phyloP scores from a whole-genome alignment of 2,113 vertebrate species.

The Egretta garzetta region DNA sequence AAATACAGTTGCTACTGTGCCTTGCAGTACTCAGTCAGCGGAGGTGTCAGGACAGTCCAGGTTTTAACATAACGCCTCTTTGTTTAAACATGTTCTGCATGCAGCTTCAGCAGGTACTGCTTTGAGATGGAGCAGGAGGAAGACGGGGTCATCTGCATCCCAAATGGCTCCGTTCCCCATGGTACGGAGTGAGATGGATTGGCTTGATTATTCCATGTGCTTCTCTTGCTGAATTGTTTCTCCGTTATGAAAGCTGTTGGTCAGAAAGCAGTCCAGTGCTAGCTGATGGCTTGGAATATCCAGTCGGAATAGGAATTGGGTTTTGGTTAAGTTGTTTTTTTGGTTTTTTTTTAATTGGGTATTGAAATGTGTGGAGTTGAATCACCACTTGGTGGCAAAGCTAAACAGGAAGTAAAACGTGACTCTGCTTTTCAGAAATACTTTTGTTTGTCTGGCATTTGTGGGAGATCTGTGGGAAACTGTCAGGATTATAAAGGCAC shows the following conservation, averaged over 20 bases:
- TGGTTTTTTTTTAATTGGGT: not conserved
- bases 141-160: not conserved
- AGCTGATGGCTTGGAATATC: not conserved
- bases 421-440: not conserved
- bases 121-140: not conserved
- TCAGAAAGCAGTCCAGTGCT: not conserved
- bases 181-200: not conserved
- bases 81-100: not conserved
- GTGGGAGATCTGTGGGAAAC: not conserved
- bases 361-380: not conserved
- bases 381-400: conserved; percentile 50
- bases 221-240: not conserved
- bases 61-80: not conserved
- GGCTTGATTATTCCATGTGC: not conserved
- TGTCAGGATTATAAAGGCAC: not conserved
- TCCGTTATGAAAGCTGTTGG: not conserved
- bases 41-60: not conserved
- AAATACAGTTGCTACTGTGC: not conserved
- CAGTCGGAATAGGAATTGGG: not conserved
- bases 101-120: not conserved
- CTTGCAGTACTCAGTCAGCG: not conserved
- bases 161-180: not conserved
- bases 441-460: not conserved
- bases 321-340: not conserved
- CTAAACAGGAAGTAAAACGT: conserved; percentile 4